Conservation (phyloP, 2,797 vertebrate species). For the Lophotriccus pileatus region DNA sequence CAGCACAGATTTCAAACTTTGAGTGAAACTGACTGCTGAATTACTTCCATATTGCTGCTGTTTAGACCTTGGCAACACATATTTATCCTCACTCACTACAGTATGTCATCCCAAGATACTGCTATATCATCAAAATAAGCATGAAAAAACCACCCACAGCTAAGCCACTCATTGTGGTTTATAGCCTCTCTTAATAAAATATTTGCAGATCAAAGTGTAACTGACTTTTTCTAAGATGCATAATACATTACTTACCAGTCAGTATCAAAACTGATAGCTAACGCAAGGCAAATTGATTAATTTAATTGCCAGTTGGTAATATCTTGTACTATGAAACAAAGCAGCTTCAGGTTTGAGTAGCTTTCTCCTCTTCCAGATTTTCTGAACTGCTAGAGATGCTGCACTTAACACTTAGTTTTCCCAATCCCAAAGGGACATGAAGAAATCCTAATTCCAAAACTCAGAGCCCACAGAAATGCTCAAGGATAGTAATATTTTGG, state of each 20-base stretch:
- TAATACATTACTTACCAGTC: slow-evolving; percentile 3
- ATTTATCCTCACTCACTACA: slow-evolving; percentile 66
- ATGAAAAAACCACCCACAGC: slow-evolving; percentile 47
- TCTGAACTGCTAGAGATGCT: not conserved
- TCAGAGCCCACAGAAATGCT: not conserved
- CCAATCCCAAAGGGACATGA: not conserved
- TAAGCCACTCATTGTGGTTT: slow-evolving; percentile 45
- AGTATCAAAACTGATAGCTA: slow-evolving; percentile 25
- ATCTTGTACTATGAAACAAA: not conserved
- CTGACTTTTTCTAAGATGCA: slow-evolving; percentile 5
- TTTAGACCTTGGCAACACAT: slow-evolving; percentile 82
- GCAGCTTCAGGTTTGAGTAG: not conserved
- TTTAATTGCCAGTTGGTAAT: not conserved
- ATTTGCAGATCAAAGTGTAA: slow-evolving; percentile 47
- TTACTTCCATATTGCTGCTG: slow-evolving; percentile 85
- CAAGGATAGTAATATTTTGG: not conserved
- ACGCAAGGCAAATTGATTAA: not conserved
- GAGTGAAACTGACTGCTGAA: slow-evolving; percentile 90
- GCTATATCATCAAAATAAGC: slow-evolving; percentile 58
- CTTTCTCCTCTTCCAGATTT: not conserved
- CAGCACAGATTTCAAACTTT: slow-evolving; percentile 88
- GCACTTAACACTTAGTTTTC: not conserved
- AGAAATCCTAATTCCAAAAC: not conserved
- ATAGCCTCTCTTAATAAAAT: slow-evolving; percentile 59
- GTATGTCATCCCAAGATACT: slow-evolving; percentile 64